Evolutionary conservation across 1,140 invertebrate genomes (phyloP).

Genomic region (Potamilus streckersoni): DNA sequence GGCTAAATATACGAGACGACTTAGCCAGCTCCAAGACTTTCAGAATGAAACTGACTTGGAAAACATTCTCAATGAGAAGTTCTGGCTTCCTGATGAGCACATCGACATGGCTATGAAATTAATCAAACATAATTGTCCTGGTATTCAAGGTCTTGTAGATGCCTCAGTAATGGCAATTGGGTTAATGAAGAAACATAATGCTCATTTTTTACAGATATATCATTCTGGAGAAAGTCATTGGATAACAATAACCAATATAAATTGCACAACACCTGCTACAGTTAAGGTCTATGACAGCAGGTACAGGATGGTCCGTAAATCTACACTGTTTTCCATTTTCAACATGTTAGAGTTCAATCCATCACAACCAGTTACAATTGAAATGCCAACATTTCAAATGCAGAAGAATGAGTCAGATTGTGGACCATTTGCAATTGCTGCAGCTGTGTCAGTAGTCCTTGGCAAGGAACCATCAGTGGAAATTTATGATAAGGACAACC

Average conservation of each 20-base stretch:
- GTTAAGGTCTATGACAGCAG: slow-evolving; percentile 21
- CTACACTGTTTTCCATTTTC: not conserved
- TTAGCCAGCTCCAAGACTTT: too few relatives aligned
- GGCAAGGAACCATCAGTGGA: slow-evolving; percentile 7
- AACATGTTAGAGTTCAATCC: not conserved
- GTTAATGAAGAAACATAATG: not conserved
- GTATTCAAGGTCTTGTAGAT: slow-evolving; percentile 18
- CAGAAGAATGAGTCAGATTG: slow-evolving; percentile 17
- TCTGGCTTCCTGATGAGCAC: too few relatives aligned
- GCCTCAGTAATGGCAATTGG: slow-evolving; percentile 12
- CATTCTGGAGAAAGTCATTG: slow-evolving; percentile 19
- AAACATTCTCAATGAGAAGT: too few relatives aligned
- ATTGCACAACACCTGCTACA: not conserved
- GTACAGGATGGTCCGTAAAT: slow-evolving; percentile 3
- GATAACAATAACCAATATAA: slow-evolving; percentile 9
- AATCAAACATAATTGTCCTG: not conserved
- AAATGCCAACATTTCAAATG: slow-evolving; percentile 16
- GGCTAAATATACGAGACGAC: too few relatives aligned
- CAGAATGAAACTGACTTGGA: too few relatives aligned
- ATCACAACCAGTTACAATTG: not conserved
- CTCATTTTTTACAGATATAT: slow-evolving; percentile 11
- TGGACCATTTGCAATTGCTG: slow-evolving; percentile 23
- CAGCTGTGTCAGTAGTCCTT: slow-evolving; percentile 14
- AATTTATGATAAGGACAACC: slow-evolving; percentile 2
- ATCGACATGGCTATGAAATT: slow-evolving; percentile 1